These are phyloP conservation scores for Merops nubicus DNA, from an alignment of 2,113 vertebrate species.

Conservation along the genomic window DNA sequence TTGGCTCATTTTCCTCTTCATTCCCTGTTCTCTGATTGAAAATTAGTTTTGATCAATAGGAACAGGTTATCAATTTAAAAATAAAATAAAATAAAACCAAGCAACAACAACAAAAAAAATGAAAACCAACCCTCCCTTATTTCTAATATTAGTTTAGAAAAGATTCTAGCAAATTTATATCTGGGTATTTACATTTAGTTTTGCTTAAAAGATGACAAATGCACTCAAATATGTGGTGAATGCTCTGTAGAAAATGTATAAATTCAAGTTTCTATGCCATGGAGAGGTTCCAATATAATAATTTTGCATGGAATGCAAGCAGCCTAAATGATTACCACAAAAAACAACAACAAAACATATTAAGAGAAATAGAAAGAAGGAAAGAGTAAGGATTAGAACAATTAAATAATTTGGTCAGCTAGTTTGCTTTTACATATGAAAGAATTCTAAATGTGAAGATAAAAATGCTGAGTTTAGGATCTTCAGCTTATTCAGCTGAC, in stretches of 20 bases:
- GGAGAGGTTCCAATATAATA: not conserved
- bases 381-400: not conserved
- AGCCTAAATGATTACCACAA: not conserved
- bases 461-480: too few species aligned
- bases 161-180: not conserved
- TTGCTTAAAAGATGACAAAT: not conserved
- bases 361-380: not conserved
- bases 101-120: too few species aligned
- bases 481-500: not conserved
- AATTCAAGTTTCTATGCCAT: not conserved
- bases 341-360: not conserved
- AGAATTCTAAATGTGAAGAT: not conserved
- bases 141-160: not conserved
- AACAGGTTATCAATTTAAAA: not conserved
- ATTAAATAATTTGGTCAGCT: not conserved
- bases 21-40: constrained; percentile 1
- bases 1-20: not conserved
- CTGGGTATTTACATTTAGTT: not conserved
- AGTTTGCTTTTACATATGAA: not conserved
- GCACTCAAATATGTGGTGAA: not conserved
- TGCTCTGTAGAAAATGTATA: not conserved
- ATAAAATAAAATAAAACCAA: not conserved
- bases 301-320: not conserved
- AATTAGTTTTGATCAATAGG: not conserved
- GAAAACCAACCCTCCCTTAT: not conserved